Evolutionary conservation across 2,113 vertebrate species (phyloP).

Genomic region (Aptenodytes patagonicus): DNA sequence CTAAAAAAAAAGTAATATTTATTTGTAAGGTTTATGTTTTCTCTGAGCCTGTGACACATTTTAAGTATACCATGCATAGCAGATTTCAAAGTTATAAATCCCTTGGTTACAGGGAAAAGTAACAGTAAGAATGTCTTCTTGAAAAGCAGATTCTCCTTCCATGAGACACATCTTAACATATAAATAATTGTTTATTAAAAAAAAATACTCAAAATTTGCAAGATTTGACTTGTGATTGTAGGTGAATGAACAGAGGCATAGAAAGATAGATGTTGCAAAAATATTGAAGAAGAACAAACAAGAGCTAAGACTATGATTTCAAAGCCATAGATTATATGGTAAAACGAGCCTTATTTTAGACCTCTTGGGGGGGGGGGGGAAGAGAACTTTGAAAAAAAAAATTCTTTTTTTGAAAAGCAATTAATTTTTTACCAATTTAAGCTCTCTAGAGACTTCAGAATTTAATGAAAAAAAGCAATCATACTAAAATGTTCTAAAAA

Average conservation of each 20-base stretch:
- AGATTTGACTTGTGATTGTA: background rate
- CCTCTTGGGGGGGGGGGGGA: no score
- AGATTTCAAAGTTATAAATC: background rate
- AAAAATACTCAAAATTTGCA: background rate
- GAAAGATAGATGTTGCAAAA: background rate
- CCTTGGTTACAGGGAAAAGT: no score
- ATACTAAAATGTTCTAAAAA: background rate
- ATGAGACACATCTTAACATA: background rate
- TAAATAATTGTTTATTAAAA: background rate
- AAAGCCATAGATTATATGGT: background rate
- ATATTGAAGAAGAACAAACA: background rate
- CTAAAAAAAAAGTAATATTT: background rate
- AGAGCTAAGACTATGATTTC: background rate
- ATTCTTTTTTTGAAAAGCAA: accelerated
- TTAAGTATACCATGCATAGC: no score
- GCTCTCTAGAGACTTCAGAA: background rate
- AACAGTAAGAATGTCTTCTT: background rate
- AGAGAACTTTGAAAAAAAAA: accelerated
- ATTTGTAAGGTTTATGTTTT: background rate
- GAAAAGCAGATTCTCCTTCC: background rate
- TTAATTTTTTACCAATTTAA: background rate
- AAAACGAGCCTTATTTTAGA: background rate
- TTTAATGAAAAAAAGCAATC: background rate
- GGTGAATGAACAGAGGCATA: background rate
- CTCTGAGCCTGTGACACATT: background rate